Conservation (phyloP, 2,113 vertebrate genomes). For the Bostrychus sinensis region DNA sequence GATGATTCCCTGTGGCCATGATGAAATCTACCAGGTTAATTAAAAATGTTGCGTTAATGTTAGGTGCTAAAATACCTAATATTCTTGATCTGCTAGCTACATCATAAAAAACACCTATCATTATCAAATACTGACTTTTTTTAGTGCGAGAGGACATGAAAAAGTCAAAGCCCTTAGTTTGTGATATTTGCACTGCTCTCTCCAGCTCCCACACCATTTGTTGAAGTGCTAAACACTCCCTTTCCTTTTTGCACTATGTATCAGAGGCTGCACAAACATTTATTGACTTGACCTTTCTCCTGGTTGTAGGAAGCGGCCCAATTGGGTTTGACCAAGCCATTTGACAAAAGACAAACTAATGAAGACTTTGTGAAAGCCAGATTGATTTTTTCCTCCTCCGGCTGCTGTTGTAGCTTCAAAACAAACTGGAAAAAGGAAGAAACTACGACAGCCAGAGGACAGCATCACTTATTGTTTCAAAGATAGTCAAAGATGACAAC, state of each 20-base stretch:
- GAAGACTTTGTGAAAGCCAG: conserved; percentile 73
- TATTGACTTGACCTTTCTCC: conserved; percentile 74
- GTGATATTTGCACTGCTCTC: not conserved
- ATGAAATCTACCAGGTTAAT: too few species aligned
- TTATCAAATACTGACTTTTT: too few species aligned
- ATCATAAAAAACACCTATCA: too few species aligned
- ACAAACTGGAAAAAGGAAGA: conserved; percentile 11
- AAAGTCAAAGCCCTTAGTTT: too few species aligned
- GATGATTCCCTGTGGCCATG: too few species aligned
- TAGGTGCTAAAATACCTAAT: too few species aligned
- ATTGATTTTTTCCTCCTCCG: conserved; percentile 58
- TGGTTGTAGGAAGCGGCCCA: conserved; percentile 47
- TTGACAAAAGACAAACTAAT: conserved; percentile 73
- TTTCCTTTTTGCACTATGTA: conserved; percentile 3
- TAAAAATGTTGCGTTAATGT: too few species aligned
- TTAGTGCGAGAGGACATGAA: too few species aligned
- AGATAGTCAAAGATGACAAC: conserved; percentile 40
- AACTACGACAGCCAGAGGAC: not conserved
- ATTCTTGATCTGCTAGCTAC: too few species aligned
- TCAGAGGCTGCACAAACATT: conserved; percentile 15
- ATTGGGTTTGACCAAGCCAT: conserved; percentile 61
- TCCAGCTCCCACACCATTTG: not conserved
- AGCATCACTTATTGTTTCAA: conserved; percentile 65
- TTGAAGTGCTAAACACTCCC: conserved; percentile 2
- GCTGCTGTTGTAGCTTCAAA: conserved; percentile 27